Evolutionary conservation across 2,113 vertebrate species (phyloP), one percentile per base, ranked within the genome.

Genomic region (Trachemys scripta): DNA sequence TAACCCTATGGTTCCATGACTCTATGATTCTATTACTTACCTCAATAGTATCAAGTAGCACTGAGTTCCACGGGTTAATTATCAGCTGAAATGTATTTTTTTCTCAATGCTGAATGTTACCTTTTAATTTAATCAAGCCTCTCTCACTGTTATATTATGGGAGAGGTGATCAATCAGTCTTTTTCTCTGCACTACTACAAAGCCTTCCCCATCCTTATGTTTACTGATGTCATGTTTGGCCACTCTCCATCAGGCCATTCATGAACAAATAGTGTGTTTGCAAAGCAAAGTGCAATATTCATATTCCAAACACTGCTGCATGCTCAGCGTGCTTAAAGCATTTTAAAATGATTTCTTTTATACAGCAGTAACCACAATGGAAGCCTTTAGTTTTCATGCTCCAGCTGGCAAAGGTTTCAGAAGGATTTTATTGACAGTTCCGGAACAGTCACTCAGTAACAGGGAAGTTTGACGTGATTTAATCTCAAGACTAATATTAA

Each of bases 391-490:
- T 62, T 3, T 31, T 85, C 82, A 65, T 47, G 75, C 0, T 76
- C 93, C 97, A 97, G 96, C 93, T 97, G 95, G 96, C 95, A 91
- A 94, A 80, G 0, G 51, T 82, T 97, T 85, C 93, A 97, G 81
- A 95, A 94, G 90, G 84, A 94, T 94, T 97, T 96, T 91, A 87
- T 89, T 85, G 92, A 80, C 82, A 91, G 57, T 1, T 3, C 82
- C 84, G 83, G 93, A 90, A 92, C 24, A 91, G 95, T 76, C 3
- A 2, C 82, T 80, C 65, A 82, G 79, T 79, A 90, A 91, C 92
- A 83, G 89, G 85, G 92, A 95, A 35, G 54, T 47, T 42, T 69
- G 81, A 81, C 75, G 78, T 85, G 88, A 93, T 95, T 92, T 79
- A n/a, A 87, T 94, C 59, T 1, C n/a, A 76, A 93, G 80, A 81